Conservation (phyloP, 2,797 vertebrate species). For the Macrochelys suwanniensis region DNA sequence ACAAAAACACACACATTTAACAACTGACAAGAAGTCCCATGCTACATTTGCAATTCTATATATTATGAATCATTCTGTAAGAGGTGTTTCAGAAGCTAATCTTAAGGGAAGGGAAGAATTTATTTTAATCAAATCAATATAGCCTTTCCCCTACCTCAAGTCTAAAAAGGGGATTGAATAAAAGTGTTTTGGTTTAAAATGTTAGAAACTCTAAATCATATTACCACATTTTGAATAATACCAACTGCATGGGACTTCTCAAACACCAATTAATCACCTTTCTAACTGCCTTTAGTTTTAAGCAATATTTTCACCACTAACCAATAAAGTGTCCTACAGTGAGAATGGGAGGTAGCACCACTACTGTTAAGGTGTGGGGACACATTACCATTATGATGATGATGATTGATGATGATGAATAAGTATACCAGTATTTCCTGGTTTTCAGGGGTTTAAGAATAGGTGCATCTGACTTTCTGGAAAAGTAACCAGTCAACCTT, state of each 20-base stretch:
- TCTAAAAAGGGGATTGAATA: not conserved
- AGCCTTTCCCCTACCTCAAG: not conserved
- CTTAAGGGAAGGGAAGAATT: slow-evolving; percentile 50
- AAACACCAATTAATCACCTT: not conserved
- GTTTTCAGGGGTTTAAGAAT: not conserved
- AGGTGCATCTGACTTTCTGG: not conserved
- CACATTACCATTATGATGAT: not conserved
- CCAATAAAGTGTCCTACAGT: not conserved
- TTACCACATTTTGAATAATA: not conserved
- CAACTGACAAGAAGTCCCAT: slow-evolving; percentile 55
- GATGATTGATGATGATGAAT: not conserved
- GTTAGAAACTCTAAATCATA: not conserved
- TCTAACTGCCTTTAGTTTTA: not conserved
- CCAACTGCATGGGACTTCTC: not conserved
- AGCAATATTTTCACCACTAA: accelerated
- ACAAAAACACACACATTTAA: slow-evolving; percentile 64
- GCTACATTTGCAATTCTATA: slow-evolving; percentile 68
- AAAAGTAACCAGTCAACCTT: not conserved
- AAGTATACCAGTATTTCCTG: not conserved
- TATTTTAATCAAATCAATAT: slow-evolving; percentile 39
- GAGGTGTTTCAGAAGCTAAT: slow-evolving; percentile 54
- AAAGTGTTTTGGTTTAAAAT: slow-evolving; percentile 17
- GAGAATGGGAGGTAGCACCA: not conserved
- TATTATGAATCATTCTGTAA: slow-evolving; percentile 58
- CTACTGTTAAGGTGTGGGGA: not conserved